Percentiles rank a stretch among this genome's conserved stretches.
These are phyloP conservation scores for Scortum barcoo DNA, from an alignment of 2,113 vertebrate genomes.

Conservation along the genomic window DNA sequence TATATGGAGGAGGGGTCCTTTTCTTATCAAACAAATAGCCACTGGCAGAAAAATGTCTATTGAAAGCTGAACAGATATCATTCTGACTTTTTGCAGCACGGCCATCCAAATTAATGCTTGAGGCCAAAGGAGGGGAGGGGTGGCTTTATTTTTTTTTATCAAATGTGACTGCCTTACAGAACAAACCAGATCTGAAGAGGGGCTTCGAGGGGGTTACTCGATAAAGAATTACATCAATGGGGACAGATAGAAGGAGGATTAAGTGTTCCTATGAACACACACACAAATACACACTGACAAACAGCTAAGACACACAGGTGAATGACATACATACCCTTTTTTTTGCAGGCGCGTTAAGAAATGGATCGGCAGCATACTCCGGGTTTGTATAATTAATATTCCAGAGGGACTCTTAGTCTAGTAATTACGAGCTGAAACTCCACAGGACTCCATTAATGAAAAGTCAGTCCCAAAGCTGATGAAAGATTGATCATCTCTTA, in stretches of 20 bases:
- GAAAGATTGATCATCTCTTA: constrained; percentile 71
- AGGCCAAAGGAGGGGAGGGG: constrained; percentile 10
- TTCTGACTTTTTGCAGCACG: constrained; percentile 14
- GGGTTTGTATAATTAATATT: constrained; percentile 72
- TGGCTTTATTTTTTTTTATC: constrained; percentile 36
- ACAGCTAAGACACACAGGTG: constrained; percentile 11
- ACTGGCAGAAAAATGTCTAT: constrained; percentile 5
- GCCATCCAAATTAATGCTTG: constrained; percentile 12
- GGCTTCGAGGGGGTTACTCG: not conserved
- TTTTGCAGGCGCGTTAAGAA: constrained; percentile 44
- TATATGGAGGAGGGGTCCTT: not conserved
- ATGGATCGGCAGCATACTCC: constrained; percentile 37
- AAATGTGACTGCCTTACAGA: constrained; percentile 1
- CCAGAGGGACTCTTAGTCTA: constrained; percentile 64
- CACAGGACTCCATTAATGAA: constrained; percentile 74
- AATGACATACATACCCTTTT: not conserved
- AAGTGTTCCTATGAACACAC: not conserved
- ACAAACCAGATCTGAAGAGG: not conserved
- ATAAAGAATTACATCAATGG: constrained; percentile 9
- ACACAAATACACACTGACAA: not conserved
- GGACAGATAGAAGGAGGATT: constrained; percentile 10
- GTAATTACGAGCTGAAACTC: constrained; percentile 71
- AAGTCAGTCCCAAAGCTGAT: constrained; percentile 65
- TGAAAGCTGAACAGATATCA: constrained; percentile 34
- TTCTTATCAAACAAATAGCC: constrained; percentile 50